Evolutionary conservation across 2,797 vertebrate species (phyloP).

Genomic region (Onychomys torridus): DNA sequence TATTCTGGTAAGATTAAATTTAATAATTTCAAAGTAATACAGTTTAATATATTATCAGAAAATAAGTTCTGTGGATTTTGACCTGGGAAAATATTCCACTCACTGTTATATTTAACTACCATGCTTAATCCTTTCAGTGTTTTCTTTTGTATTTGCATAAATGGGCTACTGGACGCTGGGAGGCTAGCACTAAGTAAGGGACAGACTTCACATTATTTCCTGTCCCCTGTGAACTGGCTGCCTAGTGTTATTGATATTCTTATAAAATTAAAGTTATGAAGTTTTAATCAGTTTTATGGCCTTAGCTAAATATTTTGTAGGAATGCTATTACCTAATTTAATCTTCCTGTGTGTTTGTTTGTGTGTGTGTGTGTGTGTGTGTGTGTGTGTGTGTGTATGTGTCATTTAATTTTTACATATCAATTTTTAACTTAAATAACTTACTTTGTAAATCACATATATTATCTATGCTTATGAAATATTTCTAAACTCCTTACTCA

Average conservation of each 20-base stretch:
- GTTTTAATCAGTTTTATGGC: background rate
- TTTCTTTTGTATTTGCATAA: background rate
- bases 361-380: no score
- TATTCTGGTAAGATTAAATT: conserved; percentile 52
- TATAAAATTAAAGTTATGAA: background rate
- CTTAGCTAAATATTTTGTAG: background rate
- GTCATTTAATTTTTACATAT: background rate
- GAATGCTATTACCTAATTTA: conserved; percentile 28
- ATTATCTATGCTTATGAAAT: conserved; percentile 3
- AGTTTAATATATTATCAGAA: conserved; percentile 44
- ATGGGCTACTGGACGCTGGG: background rate
- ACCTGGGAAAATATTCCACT: background rate
- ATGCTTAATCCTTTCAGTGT: background rate
- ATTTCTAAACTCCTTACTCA: background rate
- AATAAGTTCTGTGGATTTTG: background rate
- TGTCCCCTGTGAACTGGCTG: background rate
- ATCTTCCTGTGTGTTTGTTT: background rate
- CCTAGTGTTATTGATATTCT: background rate
- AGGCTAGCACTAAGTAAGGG: background rate
- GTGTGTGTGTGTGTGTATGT: background rate
- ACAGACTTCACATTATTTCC: background rate
- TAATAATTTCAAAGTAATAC: conserved; percentile 32
- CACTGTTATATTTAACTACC: background rate
- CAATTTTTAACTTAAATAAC: background rate
- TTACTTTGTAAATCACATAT: background rate